Evolutionary conservation across 1,140 invertebrate genomes (phyloP), one percentile per base, ranked within the genome.

Genomic region (Drosophila kikkawai): DNA sequence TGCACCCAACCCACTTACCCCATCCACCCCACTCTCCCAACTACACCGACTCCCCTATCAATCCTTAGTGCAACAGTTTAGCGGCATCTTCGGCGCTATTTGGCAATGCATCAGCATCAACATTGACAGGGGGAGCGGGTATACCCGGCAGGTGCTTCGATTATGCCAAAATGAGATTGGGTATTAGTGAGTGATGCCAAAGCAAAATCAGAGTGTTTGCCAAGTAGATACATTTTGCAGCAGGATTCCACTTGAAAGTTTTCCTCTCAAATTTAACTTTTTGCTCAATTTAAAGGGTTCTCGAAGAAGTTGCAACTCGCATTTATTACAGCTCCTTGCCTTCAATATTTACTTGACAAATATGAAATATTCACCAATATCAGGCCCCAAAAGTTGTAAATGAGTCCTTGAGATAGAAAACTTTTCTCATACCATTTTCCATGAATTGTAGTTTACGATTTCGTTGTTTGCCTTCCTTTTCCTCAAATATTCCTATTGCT

Each of bases 51-150:
- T 19, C 7, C 53, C n/a, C 29, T 11, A 15, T 26, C 36, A 56
- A n/a, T 13, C 36, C 12, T 13, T 15, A 6, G 73, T 73, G 84
- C 84, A 90, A 84, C 85, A 88, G 85, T 64, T 81, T 74, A 78
- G 77, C 63, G 75, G 48, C 73, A 58, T 63, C 73, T 75, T 76
- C 41, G 58, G 63, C 37, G 70, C 37, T 42, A 74, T 76, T 79
- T 76, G 80, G 82, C 82, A 86, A 86, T 86, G 82, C 82, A 85
- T 85, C 82, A 85, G 82, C 68, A 67, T 85, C 82, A 85, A 82
- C 70, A 82, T 86, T 85, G 82, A 64, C 74, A 70, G 45, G 39
- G 68, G 58, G 57, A 29, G 32, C 37, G 67, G 17, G 53, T 11
- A 17, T 19, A 36, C 37, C 53, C 37, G 69, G 45, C 67, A 73